Conservation (phyloP, 2,888 invertebrate species). For the Drosophila tanythrix region DNA sequence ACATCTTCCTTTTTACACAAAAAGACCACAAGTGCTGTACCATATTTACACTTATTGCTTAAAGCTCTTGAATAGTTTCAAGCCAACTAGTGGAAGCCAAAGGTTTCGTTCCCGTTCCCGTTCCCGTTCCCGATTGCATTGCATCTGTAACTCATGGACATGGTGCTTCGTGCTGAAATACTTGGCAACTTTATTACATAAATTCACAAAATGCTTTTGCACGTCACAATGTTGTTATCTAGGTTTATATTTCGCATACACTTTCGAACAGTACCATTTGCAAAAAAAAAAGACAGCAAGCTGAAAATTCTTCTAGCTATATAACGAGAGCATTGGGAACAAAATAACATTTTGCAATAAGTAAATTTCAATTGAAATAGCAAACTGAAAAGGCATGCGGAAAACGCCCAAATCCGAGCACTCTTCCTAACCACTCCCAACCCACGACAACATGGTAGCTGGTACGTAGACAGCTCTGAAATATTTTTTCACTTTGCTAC, state of each 20-base stretch:
- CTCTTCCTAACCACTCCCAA: constrained; percentile 6
- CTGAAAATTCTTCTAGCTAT: constrained; percentile 64
- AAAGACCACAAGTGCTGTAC: background rate
- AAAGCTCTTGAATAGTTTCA: constrained; percentile 15
- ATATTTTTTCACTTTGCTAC: constrained; percentile 23
- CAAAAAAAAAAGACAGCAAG: constrained; percentile 6
- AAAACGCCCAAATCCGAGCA: constrained; percentile 3
- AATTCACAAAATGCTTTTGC: constrained; percentile 68
- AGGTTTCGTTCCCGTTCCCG: background rate
- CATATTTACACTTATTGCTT: constrained; percentile 9
- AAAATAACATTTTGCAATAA: constrained; percentile 72
- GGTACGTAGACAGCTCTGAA: constrained; percentile 31
- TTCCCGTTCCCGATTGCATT: constrained; percentile 2
- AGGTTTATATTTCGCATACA: constrained; percentile 41
- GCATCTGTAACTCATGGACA: background rate
- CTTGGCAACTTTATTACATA: constrained; percentile 71
- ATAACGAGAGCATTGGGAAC: constrained; percentile 40
- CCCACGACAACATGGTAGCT: constrained; percentile 27
- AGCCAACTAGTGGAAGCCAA: constrained; percentile 6
- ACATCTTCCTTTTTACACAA: background rate
- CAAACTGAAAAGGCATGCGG: constrained; percentile 66
- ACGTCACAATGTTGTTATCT: constrained; percentile 59
- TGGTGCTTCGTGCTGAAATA: constrained; percentile 21
- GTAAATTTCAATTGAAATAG: constrained; percentile 78
- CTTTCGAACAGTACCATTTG: constrained; percentile 32